Percentiles rank a stretch among this genome's conserved stretches.
Evolutionary conservation across 2,888 invertebrate species (phyloP).

Genomic region (Galerucella pusilla): DNA sequence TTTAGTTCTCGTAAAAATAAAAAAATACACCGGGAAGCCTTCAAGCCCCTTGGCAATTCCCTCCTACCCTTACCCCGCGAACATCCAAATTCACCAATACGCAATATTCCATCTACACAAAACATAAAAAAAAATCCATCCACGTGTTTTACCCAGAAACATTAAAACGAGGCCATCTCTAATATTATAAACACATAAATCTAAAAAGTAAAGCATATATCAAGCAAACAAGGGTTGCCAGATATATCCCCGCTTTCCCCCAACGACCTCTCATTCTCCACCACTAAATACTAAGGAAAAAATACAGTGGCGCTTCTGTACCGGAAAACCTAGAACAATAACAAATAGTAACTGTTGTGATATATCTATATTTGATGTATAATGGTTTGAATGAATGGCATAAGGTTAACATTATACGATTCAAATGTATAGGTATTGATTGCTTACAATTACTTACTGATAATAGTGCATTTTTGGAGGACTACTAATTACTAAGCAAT

Average conservation of each 20-base stretch:
- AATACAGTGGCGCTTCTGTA: constrained; percentile 1
- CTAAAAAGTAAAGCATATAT: constrained; percentile 60
- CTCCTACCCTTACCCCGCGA: constrained; percentile 1
- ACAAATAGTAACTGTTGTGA: background rate
- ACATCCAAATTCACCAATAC: constrained; percentile 32
- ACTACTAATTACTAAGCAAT: no score
- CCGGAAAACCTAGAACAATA: background rate
- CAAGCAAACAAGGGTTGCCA: constrained; percentile 57
- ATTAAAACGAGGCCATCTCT: constrained; percentile 55
- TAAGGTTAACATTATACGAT: no score
- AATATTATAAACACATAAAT: constrained; percentile 61
- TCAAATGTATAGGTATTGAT: no score
- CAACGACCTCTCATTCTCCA: constrained; percentile 37
- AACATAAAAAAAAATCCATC: constrained; percentile 45
- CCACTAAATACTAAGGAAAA: constrained; percentile 56
- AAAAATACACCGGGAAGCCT: constrained; percentile 24
- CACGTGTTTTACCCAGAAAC: constrained; percentile 50
- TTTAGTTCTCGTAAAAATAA: constrained; percentile 33
- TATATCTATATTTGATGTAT: no score
- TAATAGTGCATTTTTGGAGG: no score
- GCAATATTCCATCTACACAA: constrained; percentile 39
- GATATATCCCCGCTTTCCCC: constrained; percentile 55
- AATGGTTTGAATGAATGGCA: no score
- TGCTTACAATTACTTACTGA: no score
- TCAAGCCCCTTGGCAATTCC: constrained; percentile 30